phyloP scores from a whole-genome alignment of 2,888 invertebrate genomes.

The Leptinotarsa peninsularis region DNA sequence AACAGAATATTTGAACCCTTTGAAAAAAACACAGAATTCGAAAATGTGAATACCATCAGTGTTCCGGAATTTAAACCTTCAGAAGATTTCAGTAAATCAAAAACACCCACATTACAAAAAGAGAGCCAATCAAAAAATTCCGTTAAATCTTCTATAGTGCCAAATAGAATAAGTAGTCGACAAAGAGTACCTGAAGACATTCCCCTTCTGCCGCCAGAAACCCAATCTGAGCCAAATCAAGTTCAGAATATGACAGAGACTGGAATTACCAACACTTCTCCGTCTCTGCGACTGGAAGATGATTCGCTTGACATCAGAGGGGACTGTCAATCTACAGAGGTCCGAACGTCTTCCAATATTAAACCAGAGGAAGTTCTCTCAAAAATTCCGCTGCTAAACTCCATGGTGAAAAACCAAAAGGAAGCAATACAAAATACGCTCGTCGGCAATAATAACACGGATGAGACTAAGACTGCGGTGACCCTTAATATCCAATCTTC shows the following conservation, averaged over 20 bases:
- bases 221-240: slow-evolving; percentile 32
- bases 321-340: not conserved
- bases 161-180: slow-evolving; percentile 36
- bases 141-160: slow-evolving; percentile 24
- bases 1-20: slow-evolving; percentile 12
- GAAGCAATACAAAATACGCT: slow-evolving; percentile 35
- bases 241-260: slow-evolving; percentile 43
- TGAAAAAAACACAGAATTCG: not conserved
- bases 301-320: slow-evolving; percentile 20
- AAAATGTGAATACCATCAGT: not conserved
- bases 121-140: not conserved
- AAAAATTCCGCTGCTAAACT: slow-evolving; percentile 45
- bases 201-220: slow-evolving; percentile 22
- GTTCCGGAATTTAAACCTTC: slow-evolving; percentile 26
- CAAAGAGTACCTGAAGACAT: slow-evolving; percentile 42
- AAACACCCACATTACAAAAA: not conserved
- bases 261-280: slow-evolving; percentile 46
- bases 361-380: slow-evolving; percentile 44
- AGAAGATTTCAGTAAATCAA: slow-evolving; percentile 17
- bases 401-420: slow-evolving; percentile 44
- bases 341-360: not conserved
- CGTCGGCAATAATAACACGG: slow-evolving; percentile 43
- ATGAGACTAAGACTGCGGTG: slow-evolving; percentile 53
- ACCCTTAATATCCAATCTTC: slow-evolving; percentile 43
- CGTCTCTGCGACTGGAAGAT: slow-evolving; percentile 27